Base-by-base conservation (phyloP, 2,797 vertebrate species). In the Cossypha polioptera region DNA sequence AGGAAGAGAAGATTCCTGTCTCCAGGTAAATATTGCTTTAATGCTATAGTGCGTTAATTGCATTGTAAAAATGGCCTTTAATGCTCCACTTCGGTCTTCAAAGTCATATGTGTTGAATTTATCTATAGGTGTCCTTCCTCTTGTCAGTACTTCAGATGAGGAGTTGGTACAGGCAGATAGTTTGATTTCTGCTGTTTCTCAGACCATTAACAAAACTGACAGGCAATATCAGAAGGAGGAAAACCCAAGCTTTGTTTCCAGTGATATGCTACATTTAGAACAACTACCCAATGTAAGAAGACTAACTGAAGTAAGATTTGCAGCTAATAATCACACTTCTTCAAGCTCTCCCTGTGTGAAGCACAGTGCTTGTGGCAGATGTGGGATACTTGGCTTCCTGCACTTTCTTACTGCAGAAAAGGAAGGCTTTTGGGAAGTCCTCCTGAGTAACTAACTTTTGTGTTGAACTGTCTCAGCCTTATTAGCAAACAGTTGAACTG, bases 281-380 rank as follows among this genome's bases (percentile, higher is more conserved):
- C 29, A 67, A 48, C 31, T 16, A 51, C 13, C 29, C 54, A 66
- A 62, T 0, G 1, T 14, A 75, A 58, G 21, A 85, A 72, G 13
- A 31, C 43, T 45, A 55, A 33, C 35, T 48, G n/a, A 47, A 73
- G 9, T 48, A 82, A 50, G 28, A 73, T 21, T 20, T 62, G 45
- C 20, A 83, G 82, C 28, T 62, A 67, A 17, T 54, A 82, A 79
- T 22, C 36, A 35, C 28, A 31, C 5, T 25, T 42, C 58, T 72
- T 55, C 38, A 57, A 62, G 29, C 29, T 58, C 54, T 61, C 57
- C 33, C 54, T 50, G 12, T 33, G 4, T 45, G 12, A 78, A 92
- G 38, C 1, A 1, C 33, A 50, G 38, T 0, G 1, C 19, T 48
- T 67, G 54, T 1, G 0, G 16, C 57, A 77, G 28, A 50, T 0